A percentile compares a stretch with the other conserved stretches of the same genome.
Conservation (phyloP, 2,113 vertebrate species). For the Lepus timidus region DNA sequence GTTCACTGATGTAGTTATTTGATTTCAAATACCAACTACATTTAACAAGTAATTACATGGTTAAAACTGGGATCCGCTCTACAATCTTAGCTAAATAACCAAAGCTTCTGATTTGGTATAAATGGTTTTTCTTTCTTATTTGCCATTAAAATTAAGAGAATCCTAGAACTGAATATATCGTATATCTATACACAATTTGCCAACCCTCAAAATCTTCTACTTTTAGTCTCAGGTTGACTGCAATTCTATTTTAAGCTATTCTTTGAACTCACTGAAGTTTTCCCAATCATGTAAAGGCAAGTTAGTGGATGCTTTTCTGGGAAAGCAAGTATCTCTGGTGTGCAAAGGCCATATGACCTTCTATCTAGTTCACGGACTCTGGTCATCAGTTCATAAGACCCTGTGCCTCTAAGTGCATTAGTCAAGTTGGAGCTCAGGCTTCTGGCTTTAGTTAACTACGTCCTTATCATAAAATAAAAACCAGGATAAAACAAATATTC, state of each 20-base stretch:
- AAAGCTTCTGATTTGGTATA: conserved; percentile 5
- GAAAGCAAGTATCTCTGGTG: conserved; percentile 47
- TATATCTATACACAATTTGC: background rate
- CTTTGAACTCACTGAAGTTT: background rate
- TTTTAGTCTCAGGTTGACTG: conserved; percentile 53
- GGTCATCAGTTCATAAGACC: background rate
- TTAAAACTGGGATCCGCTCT: conserved; percentile 59
- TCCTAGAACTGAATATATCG: conserved; percentile 32
- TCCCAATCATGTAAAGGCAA: conserved; percentile 32
- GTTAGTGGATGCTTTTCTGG: conserved; percentile 55
- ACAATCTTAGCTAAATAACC: conserved; percentile 8
- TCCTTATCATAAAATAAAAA: background rate
- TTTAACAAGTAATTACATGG: conserved; percentile 64
- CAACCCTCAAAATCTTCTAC: background rate
- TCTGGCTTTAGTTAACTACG: background rate
- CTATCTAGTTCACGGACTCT: background rate
- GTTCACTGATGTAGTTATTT: conserved; percentile 70
- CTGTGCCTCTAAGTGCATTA: background rate
- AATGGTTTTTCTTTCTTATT: background rate
- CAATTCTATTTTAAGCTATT: conserved; percentile 63
- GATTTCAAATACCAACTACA: conserved; percentile 64
- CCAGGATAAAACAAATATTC: background rate
- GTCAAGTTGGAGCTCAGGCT: background rate
- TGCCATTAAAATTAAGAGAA: conserved; percentile 33
- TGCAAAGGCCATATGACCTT: background rate